Base-by-base conservation (phyloP, 2,113 vertebrate genomes). In the Lycocorax pyrrhopterus region DNA sequence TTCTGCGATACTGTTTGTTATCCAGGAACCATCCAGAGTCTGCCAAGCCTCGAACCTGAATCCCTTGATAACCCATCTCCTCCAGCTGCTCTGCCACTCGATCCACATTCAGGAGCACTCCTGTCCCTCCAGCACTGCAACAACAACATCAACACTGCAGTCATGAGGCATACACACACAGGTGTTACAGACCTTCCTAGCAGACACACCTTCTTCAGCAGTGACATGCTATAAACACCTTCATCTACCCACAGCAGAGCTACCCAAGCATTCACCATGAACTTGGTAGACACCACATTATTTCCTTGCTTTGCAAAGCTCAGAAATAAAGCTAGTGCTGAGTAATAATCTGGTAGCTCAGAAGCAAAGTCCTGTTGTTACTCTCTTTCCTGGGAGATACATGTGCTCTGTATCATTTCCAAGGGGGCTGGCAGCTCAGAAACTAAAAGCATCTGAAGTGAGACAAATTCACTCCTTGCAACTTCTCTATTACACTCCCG, bases 11-110 rank as follows among this genome's bases (percentile, higher is more conserved):
- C 93, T 99, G 99, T 95, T 99, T 98, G 89, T 99, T 99, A 97
- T 99, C 99, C 97, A 99, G 96, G 97, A 99, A 99, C 99, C 99
- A 99, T 39, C 99, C 99, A 0, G 99, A 99, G 93, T 99, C 99
- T 1, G 98, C 98, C 93, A 99, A 98, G 75, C 99, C 99, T 87
- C 99, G 98, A 52, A 99, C 99, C 93, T 99, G 99, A 93, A 99
- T 98, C 58, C 98, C 98, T 0, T 98, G 96, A 75, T 99, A 98
- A 5, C 99, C 99, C 97, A 99, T 96, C 55, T 98, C 98, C 95
- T 98, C 98, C 96, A 99, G 98, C 88, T 98, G 98, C 87, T 99
- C 99, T 0, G 99, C 98, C 83, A 99, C 99, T 1, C 97, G 97
- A 84, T 99, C 99, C 95, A 99, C 99, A 1, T 99, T 99, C 89